A percentile compares a stretch with the other conserved stretches of the same genome.
phyloP scores from a whole-genome alignment of 2,888 invertebrate species.

The Pheosia gnoma region DNA sequence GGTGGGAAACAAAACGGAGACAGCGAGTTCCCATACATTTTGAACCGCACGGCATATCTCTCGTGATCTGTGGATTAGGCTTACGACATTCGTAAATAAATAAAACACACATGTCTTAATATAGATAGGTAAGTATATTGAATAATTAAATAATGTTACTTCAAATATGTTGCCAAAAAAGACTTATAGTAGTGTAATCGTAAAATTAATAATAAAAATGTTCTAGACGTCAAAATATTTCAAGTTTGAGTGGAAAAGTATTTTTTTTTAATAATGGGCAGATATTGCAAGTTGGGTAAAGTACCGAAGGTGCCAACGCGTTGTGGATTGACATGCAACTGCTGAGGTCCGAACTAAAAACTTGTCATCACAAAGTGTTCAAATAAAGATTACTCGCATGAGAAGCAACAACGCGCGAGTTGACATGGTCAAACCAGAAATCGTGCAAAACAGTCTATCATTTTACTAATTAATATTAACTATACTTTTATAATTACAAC shows the following conservation, averaged over 20 bases:
- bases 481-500: conserved; percentile 80
- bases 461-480: conserved; percentile 75
- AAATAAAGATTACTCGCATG: conserved; percentile 43
- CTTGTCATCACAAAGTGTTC: conserved; percentile 75
- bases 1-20: no score
- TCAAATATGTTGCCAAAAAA: conserved; percentile 82
- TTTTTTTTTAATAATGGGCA: conserved; percentile 53
- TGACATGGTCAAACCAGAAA: conserved; percentile 64
- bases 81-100: conserved; percentile 37
- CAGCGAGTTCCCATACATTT: no score
- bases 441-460: conserved; percentile 81
- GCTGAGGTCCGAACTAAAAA: conserved; percentile 36
- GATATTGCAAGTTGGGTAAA: conserved; percentile 62
- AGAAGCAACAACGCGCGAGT: conserved; percentile 52
- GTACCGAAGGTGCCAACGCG: conserved; percentile 43
- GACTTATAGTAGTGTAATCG: conserved; percentile 78
- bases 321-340: conserved; percentile 54
- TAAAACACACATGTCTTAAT: conserved; percentile 74
- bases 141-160: conserved; percentile 84
- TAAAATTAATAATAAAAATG: conserved; percentile 80
- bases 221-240: conserved; percentile 79
- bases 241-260: conserved; percentile 72
- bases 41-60: no score
- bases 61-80: no score
- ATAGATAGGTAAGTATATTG: conserved; percentile 85